phyloP scores from a whole-genome alignment of 2,113 vertebrate genomes.

The Pelmatolapia mariae region DNA sequence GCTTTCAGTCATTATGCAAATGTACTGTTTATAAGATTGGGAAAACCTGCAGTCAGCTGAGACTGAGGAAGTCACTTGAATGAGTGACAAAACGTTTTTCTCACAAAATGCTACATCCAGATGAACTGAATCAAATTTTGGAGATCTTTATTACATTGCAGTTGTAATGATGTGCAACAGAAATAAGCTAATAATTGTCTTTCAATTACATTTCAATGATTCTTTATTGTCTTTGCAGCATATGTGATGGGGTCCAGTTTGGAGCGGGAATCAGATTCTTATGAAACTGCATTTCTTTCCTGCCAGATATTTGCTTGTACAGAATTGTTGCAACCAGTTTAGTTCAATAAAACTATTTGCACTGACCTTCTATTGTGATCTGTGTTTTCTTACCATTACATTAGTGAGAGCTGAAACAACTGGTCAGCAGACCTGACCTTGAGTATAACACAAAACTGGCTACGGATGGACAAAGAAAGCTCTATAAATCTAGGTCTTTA shows the following conservation, averaged over 20 bases:
- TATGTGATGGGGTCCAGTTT: constrained; percentile 94
- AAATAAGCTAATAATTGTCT: neutral
- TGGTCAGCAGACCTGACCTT: neutral
- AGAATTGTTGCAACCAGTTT: constrained; percentile 4
- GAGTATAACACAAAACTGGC: neutral
- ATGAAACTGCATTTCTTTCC: constrained; percentile 50
- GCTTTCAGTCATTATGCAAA: too few species aligned
- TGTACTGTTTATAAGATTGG: too few species aligned
- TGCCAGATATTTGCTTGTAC: constrained; percentile 23
- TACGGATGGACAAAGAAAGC: neutral
- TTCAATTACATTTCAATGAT: neutral
- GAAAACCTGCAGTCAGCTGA: too few species aligned
- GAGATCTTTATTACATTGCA: neutral
- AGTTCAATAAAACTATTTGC: constrained; percentile 40
- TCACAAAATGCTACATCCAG: too few species aligned
- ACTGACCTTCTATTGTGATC: neutral
- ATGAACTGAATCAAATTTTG: too few species aligned
- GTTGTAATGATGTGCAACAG: neutral
- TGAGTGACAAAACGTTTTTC: too few species aligned
- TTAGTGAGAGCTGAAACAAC: neutral
- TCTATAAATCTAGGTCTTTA: neutral
- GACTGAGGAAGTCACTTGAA: too few species aligned
- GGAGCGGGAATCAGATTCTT: constrained; percentile 96
- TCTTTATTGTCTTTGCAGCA: constrained; percentile 65
- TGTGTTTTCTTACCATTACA: neutral